Evolutionary conservation across 2,113 vertebrate species (phyloP).

Genomic region (Sturnira hondurensis): DNA sequence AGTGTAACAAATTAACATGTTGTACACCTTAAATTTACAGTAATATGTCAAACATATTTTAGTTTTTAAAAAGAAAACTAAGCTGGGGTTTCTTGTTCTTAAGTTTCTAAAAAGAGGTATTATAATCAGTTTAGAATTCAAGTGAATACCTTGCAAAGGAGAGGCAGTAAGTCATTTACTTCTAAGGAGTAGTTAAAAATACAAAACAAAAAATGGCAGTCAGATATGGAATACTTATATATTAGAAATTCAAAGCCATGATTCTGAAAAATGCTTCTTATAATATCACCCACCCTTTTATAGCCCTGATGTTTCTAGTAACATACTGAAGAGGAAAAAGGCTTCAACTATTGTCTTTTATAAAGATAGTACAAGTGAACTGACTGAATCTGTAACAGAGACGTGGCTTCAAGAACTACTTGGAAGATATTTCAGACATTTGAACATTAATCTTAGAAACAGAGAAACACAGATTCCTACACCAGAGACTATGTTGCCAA

Average conservation of each 20-base stretch:
- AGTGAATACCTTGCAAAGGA: constrained; percentile 32
- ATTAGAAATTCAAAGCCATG: background rate
- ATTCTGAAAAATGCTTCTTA: background rate
- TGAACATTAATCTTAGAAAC: constrained; percentile 29
- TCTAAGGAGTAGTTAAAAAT: background rate
- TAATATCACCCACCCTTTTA: background rate
- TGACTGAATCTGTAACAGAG: background rate
- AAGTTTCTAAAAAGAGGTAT: background rate
- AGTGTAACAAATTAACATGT: background rate
- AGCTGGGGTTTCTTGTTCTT: background rate
- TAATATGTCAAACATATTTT: background rate
- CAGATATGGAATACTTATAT: background rate
- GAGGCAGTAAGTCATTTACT: background rate
- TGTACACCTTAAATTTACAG: background rate
- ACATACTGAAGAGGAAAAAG: background rate
- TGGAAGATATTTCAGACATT: background rate
- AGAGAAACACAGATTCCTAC: constrained; percentile 25
- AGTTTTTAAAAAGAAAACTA: constrained; percentile 6
- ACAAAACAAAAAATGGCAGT: background rate
- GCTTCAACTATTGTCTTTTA: background rate
- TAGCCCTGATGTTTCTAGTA: background rate
- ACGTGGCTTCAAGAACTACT: background rate
- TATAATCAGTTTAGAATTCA: background rate
- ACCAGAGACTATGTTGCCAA: background rate
- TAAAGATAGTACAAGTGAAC: background rate